Percentiles rank a stretch among this genome's conserved stretches.
phyloP scores from a whole-genome alignment of 2,888 invertebrate species.

The Dolichomitus sp. region DNA sequence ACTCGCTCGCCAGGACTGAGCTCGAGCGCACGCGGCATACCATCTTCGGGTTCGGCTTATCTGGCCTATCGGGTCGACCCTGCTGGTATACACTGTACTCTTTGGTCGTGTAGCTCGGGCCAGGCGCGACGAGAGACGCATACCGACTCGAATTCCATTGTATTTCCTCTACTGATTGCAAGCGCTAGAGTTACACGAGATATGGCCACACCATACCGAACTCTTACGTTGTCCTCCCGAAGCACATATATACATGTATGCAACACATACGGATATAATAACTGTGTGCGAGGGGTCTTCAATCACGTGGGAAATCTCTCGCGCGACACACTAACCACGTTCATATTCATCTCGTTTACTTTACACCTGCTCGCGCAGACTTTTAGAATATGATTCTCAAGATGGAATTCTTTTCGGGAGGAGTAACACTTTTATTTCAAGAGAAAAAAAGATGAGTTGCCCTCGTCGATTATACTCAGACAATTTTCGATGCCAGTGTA shows the following conservation, averaged over 20 bases:
- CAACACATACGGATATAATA: slow-evolving; percentile 31
- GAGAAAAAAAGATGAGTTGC: background rate
- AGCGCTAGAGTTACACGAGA: slow-evolving; percentile 62
- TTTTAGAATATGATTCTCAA: slow-evolving; percentile 18
- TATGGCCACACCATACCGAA: slow-evolving; percentile 27
- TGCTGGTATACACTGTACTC: slow-evolving; percentile 60
- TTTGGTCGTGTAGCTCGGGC: slow-evolving; percentile 65
- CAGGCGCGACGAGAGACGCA: slow-evolving; percentile 77
- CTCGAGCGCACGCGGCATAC: slow-evolving; percentile 75
- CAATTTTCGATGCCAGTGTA: slow-evolving; percentile 3
- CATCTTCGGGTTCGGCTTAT: slow-evolving; percentile 79
- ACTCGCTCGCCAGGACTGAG: slow-evolving; percentile 40
- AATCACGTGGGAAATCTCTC: slow-evolving; percentile 76
- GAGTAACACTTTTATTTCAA: slow-evolving; percentile 3
- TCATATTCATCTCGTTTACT: slow-evolving; percentile 59
- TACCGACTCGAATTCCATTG: slow-evolving; percentile 82
- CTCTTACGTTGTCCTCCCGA: slow-evolving; percentile 47
- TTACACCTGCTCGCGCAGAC: slow-evolving; percentile 54
- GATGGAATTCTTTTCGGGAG: slow-evolving; percentile 25
- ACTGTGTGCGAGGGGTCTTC: slow-evolving; percentile 67
- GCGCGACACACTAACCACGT: slow-evolving; percentile 49
- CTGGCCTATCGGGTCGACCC: slow-evolving; percentile 65
- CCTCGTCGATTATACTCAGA: slow-evolving; percentile 31
- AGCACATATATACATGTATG: background rate
- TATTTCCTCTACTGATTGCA: slow-evolving; percentile 82